Evolutionary conservation across 2,113 vertebrate genomes (phyloP).

Genomic region (Sinocyclocheilus maitianheensis): DNA sequence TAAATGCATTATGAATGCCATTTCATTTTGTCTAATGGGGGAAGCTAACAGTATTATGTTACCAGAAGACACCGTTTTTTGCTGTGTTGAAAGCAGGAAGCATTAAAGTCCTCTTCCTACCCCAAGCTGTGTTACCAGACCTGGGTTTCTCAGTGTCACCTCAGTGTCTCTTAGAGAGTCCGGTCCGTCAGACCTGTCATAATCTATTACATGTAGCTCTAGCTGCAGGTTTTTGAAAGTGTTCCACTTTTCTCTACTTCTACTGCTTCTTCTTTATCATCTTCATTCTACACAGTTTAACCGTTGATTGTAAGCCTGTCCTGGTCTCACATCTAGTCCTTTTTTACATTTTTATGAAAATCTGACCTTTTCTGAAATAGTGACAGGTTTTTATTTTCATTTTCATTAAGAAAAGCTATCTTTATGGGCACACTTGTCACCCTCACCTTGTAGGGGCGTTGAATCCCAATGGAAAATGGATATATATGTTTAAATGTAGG

Average conservation of each 20-base stretch:
- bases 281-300: neutral
- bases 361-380: neutral
- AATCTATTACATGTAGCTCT: neutral
- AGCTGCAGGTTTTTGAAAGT: constrained; percentile 4
- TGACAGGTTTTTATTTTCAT: no score
- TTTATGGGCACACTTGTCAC: neutral
- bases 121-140: neutral
- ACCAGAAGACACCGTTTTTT: neutral
- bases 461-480: neutral
- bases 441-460: neutral
- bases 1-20: neutral
- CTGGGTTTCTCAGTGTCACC: neutral
- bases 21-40: neutral
- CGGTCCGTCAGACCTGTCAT: neutral
- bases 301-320: neutral
- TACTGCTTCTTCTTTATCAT: neutral
- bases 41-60: neutral
- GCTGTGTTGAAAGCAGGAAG: neutral
- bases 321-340: neutral
- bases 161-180: neutral
- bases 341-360: neutral
- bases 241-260: constrained; percentile 15
- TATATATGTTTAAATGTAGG: neutral
- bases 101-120: neutral
- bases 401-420: neutral